Conservation (phyloP, 2,888 invertebrate genomes). For the Drosophila tripunctata region DNA sequence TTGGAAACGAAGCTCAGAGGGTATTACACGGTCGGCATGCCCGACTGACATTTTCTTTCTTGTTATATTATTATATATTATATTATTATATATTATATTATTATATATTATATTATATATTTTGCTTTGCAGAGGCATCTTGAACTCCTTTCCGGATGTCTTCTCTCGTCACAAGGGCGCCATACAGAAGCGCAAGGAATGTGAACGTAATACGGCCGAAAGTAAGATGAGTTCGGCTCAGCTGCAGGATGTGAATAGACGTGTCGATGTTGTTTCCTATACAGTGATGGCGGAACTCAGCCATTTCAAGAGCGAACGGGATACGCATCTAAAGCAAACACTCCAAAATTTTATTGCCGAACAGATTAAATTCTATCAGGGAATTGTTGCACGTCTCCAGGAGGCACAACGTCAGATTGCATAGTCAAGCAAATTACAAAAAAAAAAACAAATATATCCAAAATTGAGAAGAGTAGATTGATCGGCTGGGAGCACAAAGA, state of each 20-base stretch:
- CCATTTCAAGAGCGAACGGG: constrained; percentile 95
- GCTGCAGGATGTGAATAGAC: constrained; percentile 90
- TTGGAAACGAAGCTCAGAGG: too few species aligned
- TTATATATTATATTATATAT: neutral
- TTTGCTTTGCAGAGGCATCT: constrained; percentile 88
- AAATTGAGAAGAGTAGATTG: neutral
- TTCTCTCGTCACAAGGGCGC: constrained; percentile 95
- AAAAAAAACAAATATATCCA: neutral
- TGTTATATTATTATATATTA: too few species aligned
- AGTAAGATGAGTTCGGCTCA: constrained; percentile 93
- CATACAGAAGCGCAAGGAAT: constrained; percentile 94
- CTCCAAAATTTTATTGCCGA: constrained; percentile 94
- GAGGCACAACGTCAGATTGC: constrained; percentile 85
- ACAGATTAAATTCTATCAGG: constrained; percentile 96
- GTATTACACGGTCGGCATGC: too few species aligned
- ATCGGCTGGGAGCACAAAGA: constrained; percentile 56
- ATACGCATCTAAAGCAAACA: constrained; percentile 92
- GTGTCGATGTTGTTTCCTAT: constrained; percentile 96
- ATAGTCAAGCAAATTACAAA: too few species aligned
- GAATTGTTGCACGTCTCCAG: constrained; percentile 90
- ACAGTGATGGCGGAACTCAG: constrained; percentile 96
- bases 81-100: too few species aligned
- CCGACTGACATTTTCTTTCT: too few species aligned
- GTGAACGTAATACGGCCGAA: constrained; percentile 91
- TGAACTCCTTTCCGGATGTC: constrained; percentile 95